Base-by-base conservation (phyloP, 2,113 vertebrate genomes). In the Maccullochella peelii region DNA sequence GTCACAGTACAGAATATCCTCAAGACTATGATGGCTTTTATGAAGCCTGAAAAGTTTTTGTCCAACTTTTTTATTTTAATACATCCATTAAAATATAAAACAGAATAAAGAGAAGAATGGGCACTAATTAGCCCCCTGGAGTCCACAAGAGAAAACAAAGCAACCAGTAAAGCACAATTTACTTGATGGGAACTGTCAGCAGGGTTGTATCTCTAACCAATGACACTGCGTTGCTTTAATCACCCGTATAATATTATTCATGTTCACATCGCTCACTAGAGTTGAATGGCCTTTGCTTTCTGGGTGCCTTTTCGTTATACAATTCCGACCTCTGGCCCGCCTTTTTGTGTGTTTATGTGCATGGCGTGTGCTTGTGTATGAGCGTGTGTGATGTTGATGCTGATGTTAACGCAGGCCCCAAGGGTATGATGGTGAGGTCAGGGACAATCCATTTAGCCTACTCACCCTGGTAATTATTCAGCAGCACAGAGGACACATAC, bases 391-490 rank as follows among this genome's bases (percentile, higher is more conserved):
- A 77, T 78, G 80, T 74, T 75, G 73, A 86, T 77, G 74, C 44
- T 77, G 61, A 84, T 83, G 76, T 68, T 38, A 68, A 69, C 10
- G 21, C 55, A 65, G 54, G 77, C 68, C 74, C 85, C 68, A 42
- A 76, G 87, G 89, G 67, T 73, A 81, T 70, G 72, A 66, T 79
- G 82, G 66, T 27, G 82, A 86, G 73, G 78, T 83, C 73, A 8
- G 79, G 83, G 67, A 82, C 90, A 90, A 87, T 86, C 74, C 89
- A 91, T 93, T 94, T 89, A 91, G 86, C 86, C 73, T 90, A 44
- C 73, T 90, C 84, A 89, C 80, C 80, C 86, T 75, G 72, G 79
- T 91, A 91, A 88, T 91, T 93, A 93, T 89, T 88, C 83, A 91
- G 83, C 80, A 80, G 90, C 86, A 80, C 44, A 49, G 65, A 57